Evolutionary conservation across 2,888 invertebrate genomes (phyloP).

Genomic region (Cynaeus angustus): DNA sequence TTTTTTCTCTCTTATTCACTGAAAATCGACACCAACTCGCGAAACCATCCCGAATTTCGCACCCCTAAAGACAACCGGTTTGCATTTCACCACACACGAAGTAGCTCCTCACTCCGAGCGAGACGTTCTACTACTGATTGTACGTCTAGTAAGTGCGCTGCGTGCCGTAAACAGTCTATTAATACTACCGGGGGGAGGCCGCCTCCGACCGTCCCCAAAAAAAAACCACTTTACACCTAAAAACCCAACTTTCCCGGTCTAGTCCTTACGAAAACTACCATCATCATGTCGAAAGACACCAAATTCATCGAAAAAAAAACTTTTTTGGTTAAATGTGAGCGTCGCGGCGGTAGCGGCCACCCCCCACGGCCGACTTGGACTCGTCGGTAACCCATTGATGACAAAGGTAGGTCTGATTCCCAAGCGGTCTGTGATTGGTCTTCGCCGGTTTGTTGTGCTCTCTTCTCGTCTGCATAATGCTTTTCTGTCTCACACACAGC

Average conservation of each 20-base stretch:
- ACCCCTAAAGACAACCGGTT: slow-evolving; percentile 57
- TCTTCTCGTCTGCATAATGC: slow-evolving; percentile 65
- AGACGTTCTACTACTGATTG: slow-evolving; percentile 72
- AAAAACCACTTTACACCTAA: neutral
- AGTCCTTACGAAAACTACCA: too few relatives aligned
- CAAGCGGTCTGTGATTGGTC: slow-evolving; percentile 78
- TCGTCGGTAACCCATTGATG: slow-evolving; percentile 82
- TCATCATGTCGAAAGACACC: neutral
- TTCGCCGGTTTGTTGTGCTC: slow-evolving; percentile 67
- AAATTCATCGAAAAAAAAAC: neutral
- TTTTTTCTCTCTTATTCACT: slow-evolving; percentile 60
- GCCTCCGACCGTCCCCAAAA: neutral
- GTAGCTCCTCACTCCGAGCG: slow-evolving; percentile 61
- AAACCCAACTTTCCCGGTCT: neutral
- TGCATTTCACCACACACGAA: slow-evolving; percentile 57
- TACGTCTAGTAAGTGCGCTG: slow-evolving; percentile 73
- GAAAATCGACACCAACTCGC: slow-evolving; percentile 62
- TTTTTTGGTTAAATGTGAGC: neutral
- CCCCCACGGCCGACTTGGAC: slow-evolving; percentile 73
- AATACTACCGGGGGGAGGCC: slow-evolving; percentile 67
- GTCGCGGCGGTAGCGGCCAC: slow-evolving; percentile 41
- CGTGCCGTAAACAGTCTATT: slow-evolving; percentile 70
- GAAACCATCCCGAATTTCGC: slow-evolving; percentile 56
- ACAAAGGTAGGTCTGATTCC: slow-evolving; percentile 79
- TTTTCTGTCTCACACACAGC: slow-evolving; percentile 65